A percentile compares a stretch with the other conserved stretches of the same genome.
These are phyloP conservation scores for Cercocebus atys DNA, from an alignment of 2,113 vertebrate species.

Conservation along the genomic window DNA sequence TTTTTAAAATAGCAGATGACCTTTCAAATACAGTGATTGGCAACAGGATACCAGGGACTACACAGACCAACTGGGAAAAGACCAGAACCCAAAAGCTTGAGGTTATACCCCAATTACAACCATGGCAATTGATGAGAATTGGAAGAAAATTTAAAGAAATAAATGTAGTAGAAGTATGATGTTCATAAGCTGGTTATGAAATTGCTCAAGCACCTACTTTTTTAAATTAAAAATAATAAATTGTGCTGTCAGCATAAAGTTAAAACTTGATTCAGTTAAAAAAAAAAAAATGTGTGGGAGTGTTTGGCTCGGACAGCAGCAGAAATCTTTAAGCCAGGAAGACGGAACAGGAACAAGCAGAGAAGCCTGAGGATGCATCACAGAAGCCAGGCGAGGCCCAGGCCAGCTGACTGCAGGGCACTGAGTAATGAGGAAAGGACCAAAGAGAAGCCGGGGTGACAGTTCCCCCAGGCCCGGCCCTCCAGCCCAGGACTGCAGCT, in stretches of 20 bases:
- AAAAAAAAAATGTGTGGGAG: background rate
- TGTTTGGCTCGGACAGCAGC: background rate
- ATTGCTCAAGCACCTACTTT: background rate
- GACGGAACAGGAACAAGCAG: background rate
- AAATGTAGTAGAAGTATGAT: background rate
- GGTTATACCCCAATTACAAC: background rate
- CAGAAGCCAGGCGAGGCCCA: background rate
- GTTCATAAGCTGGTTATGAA: too few species aligned
- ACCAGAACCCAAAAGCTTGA: background rate
- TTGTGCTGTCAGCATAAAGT: background rate
- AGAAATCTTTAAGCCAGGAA: background rate
- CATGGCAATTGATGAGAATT: accelerated
- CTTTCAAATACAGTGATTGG: background rate
- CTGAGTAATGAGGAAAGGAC: background rate
- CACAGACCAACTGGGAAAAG: background rate
- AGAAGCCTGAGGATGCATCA: background rate
- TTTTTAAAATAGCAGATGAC: background rate
- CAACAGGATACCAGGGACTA: background rate
- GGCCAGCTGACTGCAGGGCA: too few species aligned
- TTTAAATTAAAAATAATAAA: background rate
- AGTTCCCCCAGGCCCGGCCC: accelerated
- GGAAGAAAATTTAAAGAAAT: background rate
- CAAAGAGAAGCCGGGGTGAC: background rate
- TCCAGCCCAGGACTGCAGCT: background rate
- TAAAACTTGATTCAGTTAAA: background rate